Percentiles rank a stretch among this genome's conserved stretches.
Evolutionary conservation across 2,888 invertebrate species (phyloP).

Genomic region (Apamea crenata): DNA sequence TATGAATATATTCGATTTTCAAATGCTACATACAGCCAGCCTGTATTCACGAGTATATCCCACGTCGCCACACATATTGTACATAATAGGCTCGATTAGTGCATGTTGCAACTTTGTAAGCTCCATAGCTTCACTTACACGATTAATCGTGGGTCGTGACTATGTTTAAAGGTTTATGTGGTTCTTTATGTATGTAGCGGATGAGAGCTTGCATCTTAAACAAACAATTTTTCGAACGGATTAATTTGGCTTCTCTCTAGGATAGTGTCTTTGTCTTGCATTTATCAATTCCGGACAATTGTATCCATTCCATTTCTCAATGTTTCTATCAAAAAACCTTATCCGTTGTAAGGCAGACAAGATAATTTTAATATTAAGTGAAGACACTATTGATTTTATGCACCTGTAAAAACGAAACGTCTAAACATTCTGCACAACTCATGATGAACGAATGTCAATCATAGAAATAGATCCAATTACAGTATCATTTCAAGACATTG

Average conservation of each 20-base stretch:
- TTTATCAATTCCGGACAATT: background rate
- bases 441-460: background rate
- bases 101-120: slow-evolving; percentile 16
- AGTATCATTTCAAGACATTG: slow-evolving; percentile 32
- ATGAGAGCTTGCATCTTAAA: background rate
- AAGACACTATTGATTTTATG: background rate
- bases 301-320: too few species aligned
- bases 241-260: background rate
- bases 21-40: background rate
- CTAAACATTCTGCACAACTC: background rate
- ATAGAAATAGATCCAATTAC: slow-evolving; percentile 12
- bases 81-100: background rate
- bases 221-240: background rate
- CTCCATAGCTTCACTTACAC: slow-evolving; percentile 17
- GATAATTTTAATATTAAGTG: too few species aligned
- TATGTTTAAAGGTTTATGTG: background rate
- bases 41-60: background rate
- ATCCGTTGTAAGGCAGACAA: background rate
- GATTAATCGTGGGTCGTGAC: slow-evolving; percentile 46
- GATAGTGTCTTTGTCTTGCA: background rate
- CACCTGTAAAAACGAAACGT: background rate
- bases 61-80: slow-evolving; percentile 10
- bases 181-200: background rate
- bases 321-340: background rate
- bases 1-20: slow-evolving; percentile 27